A percentile compares a stretch with the other conserved stretches of the same genome.
phyloP scores from a whole-genome alignment of 2,113 vertebrate species.

The Mystacornis crossleyi region DNA sequence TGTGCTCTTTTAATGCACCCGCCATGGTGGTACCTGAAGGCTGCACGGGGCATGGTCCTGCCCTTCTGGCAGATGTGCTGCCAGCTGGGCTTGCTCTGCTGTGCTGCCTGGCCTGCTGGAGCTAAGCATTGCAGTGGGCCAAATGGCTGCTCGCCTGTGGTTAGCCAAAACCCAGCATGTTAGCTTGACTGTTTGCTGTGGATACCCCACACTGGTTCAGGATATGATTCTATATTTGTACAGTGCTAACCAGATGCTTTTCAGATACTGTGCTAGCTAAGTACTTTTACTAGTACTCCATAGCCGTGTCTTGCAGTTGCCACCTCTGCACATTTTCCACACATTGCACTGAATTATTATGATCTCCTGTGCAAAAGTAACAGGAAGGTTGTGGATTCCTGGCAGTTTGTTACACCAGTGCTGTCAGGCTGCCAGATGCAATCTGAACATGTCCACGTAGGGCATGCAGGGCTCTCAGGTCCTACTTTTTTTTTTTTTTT shows the following conservation, averaged over 20 bases:
- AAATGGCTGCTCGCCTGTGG: not conserved
- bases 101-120: not conserved
- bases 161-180: not conserved
- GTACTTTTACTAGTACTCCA: not conserved
- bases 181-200: not conserved
- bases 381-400: not conserved
- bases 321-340: not conserved
- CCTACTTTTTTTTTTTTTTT: not conserved
- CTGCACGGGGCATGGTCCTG: not conserved
- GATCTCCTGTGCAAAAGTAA: not conserved
- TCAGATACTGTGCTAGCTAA: not conserved
- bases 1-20: not conserved
- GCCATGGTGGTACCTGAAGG: not conserved
- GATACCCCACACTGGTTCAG: not conserved
- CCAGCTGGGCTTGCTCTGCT: not conserved
- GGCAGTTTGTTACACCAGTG: not conserved
- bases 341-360: not conserved
- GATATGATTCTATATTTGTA: not conserved
- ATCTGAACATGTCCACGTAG: not conserved
- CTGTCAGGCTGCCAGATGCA: not conserved
- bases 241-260: not conserved
- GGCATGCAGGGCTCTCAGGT: not conserved
- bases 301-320: not conserved
- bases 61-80: not conserved
- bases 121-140: fast-evolving